phyloP scores from a whole-genome alignment of 2,797 vertebrate genomes.

The Eremophila alpestris region DNA sequence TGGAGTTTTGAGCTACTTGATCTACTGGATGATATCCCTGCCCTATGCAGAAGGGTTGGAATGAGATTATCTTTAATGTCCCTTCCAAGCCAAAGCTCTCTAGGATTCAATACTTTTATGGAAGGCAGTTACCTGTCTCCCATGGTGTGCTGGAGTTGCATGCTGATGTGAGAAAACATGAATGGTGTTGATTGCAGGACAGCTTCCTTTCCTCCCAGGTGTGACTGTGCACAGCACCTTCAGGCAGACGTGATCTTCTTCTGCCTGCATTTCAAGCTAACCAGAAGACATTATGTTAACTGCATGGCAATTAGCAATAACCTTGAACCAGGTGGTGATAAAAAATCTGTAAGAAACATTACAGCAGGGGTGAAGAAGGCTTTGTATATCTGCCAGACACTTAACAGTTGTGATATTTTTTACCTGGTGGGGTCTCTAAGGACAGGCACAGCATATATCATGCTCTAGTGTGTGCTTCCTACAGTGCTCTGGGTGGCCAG shows the following conservation, averaged over 20 bases:
- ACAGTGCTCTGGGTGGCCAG: not conserved
- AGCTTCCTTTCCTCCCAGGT: not conserved
- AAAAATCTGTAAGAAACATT: not conserved
- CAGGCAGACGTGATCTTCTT: not conserved
- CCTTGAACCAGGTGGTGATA: not conserved
- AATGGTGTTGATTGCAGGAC: fast-evolving
- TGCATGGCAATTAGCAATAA: not conserved
- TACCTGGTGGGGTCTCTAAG: not conserved
- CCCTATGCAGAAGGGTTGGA: not conserved
- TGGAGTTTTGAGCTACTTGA: not conserved
- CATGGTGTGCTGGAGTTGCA: fast-evolving
- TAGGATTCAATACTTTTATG: not conserved
- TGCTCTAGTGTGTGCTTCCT: not conserved
- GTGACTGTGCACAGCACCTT: not conserved
- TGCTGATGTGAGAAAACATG: fast-evolving
- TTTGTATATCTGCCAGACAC: not conserved
- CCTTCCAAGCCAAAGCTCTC: fast-evolving
- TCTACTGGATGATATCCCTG: not conserved
- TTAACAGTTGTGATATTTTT: not conserved
- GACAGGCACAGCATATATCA: not conserved
- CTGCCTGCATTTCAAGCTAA: not conserved
- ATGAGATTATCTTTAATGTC: not conserved
- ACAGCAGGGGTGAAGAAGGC: not conserved
- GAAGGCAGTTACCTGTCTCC: fast-evolving
- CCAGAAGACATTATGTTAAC: not conserved